Conservation (phyloP, 2,113 vertebrate genomes). For the Ictalurus furcatus region DNA sequence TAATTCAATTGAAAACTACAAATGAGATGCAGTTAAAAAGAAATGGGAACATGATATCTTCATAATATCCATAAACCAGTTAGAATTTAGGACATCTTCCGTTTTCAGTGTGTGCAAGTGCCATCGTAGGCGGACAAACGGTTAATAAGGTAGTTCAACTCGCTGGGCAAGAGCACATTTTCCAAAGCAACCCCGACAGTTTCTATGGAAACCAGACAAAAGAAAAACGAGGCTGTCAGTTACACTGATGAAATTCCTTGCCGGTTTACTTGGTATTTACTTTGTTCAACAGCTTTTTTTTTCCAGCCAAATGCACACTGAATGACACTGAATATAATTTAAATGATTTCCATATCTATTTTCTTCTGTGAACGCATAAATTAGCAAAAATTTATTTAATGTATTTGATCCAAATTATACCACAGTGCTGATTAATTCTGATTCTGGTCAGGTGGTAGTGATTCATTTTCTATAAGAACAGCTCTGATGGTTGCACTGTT, state of each 20-base stretch:
- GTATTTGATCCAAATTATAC: neutral
- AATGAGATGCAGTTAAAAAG: neutral
- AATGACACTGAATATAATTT: neutral
- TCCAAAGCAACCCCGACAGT: constrained; percentile 66
- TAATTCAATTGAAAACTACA: neutral
- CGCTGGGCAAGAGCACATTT: constrained; percentile 65
- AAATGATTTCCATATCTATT: neutral
- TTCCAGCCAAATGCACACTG: neutral
- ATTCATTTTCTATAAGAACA: neutral
- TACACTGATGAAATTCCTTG: constrained; percentile 22
- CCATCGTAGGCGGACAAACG: constrained; percentile 59
- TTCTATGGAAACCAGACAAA: constrained; percentile 65
- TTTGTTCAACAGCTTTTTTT: neutral
- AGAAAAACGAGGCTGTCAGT: constrained; percentile 66
- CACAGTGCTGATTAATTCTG: neutral
- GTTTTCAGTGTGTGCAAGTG: constrained; percentile 42
- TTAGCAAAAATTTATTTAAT: neutral
- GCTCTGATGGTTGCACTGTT: neutral
- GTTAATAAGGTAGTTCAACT: constrained; percentile 68
- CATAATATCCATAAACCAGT: constrained; percentile 1
- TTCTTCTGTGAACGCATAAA: neutral
- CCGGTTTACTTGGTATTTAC: neutral
- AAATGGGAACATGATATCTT: neutral
- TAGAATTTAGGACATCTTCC: constrained; percentile 17
- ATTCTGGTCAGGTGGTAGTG: neutral